phyloP scores from a whole-genome alignment of 2,888 invertebrate species.

The Acanthoscelides obtectus region DNA sequence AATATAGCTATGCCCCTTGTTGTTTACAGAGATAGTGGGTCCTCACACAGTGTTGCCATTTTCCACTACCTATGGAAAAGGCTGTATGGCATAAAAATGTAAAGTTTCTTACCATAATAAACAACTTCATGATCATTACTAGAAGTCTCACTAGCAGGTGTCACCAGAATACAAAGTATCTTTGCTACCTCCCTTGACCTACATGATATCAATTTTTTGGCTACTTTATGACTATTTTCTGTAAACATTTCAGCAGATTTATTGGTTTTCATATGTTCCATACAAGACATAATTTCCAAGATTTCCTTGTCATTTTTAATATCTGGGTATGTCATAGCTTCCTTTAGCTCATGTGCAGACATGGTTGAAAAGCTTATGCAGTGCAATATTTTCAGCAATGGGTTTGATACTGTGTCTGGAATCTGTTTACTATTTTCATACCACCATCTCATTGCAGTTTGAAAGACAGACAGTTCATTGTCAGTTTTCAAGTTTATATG shows the following conservation, averaged over 20 bases:
- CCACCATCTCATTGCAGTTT: conserved; percentile 43
- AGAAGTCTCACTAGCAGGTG: neutral
- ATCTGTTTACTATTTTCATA: conserved; percentile 30
- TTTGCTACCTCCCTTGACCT: conserved; percentile 16
- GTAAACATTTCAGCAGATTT: conserved; percentile 15
- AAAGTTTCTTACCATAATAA: conserved; percentile 22
- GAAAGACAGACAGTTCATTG: conserved; percentile 41
- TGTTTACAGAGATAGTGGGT: no score
- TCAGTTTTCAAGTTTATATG: conserved; percentile 29
- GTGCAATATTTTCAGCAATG: conserved; percentile 34
- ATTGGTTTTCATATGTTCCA: conserved; percentile 23
- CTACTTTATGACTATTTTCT: conserved; percentile 15
- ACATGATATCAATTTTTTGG: conserved; percentile 17
- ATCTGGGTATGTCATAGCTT: conserved; percentile 35
- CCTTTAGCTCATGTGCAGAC: conserved; percentile 28
- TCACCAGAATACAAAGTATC: conserved; percentile 26
- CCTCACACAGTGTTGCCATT: no score
- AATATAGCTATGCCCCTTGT: no score
- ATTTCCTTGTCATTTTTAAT: conserved; percentile 29
- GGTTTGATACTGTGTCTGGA: conserved; percentile 12
- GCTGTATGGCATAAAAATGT: no score
- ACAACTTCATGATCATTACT: conserved; percentile 10
- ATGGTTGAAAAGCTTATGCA: conserved; percentile 38
- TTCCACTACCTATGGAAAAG: no score
- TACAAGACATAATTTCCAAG: conserved; percentile 29